phyloP scores from a whole-genome alignment of 2,797 vertebrate genomes.

The Enteromius afrohamiltoni region DNA sequence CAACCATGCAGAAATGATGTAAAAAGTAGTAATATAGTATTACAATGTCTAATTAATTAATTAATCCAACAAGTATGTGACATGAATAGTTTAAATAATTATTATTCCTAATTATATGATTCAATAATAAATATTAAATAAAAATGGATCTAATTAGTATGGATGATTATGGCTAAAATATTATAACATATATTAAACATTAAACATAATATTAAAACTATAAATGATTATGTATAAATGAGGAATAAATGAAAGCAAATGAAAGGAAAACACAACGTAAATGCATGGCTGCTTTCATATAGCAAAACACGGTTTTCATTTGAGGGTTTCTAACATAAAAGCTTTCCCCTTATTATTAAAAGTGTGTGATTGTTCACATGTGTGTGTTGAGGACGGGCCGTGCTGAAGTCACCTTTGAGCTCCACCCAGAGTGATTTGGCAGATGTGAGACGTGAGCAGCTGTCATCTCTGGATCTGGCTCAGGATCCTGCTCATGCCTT shows the following conservation, averaged over 20 bases:
- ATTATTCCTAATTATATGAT: neutral
- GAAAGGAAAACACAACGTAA: no score
- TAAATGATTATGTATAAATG: neutral
- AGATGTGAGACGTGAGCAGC: conserved; percentile 75
- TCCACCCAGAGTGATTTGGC: conserved; percentile 72
- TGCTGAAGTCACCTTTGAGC: conserved; percentile 67
- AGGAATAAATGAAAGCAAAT: neutral
- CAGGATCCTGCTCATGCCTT: conserved; percentile 69
- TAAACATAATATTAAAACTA: no score
- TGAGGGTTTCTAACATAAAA: neutral
- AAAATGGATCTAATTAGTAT: no score
- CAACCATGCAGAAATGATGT: no score
- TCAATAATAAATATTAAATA: no score
- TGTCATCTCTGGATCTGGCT: conserved; percentile 75
- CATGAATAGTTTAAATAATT: neutral
- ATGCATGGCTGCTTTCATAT: no score
- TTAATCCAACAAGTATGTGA: no score
- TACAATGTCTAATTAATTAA: no score
- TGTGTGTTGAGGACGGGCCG: conserved; percentile 18
- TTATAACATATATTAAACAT: no score
- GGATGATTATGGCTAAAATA: no score
- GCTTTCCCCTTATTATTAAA: neutral
- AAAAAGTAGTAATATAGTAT: no score
- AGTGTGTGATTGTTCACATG: neutral
- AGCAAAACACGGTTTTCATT: no score